Evolutionary conservation across 2,113 vertebrate genomes (phyloP).

Genomic region (Lepus americanus): DNA sequence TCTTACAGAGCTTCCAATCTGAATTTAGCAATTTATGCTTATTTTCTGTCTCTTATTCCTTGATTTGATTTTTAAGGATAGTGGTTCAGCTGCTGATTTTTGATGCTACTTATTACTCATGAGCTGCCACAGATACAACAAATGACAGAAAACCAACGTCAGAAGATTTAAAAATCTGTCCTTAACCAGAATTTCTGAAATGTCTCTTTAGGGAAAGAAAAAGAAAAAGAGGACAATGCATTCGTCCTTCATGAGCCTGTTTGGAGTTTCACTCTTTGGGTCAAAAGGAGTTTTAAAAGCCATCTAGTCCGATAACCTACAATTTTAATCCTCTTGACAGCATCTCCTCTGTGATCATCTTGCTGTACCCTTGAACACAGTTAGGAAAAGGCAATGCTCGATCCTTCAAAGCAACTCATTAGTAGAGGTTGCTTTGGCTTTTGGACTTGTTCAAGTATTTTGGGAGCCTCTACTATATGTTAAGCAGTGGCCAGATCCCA

Average conservation of each 20-base stretch:
- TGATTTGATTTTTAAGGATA: slow-evolving; percentile 54
- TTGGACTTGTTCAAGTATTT: slow-evolving; percentile 40
- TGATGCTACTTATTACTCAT: background rate
- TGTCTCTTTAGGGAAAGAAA: slow-evolving; percentile 50
- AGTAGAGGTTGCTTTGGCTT: background rate
- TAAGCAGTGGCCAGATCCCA: background rate
- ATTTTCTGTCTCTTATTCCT: slow-evolving; percentile 48
- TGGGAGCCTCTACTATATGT: background rate
- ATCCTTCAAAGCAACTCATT: slow-evolving; percentile 29
- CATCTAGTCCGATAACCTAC: background rate
- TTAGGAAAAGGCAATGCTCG: background rate
- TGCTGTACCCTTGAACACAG: background rate
- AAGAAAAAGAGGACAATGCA: background rate
- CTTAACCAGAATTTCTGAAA: slow-evolving; percentile 52
- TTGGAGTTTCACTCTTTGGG: slow-evolving; percentile 50
- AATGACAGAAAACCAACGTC: slow-evolving; percentile 29
- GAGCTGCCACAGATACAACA: background rate
- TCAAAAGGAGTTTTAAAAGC: slow-evolving; percentile 15
- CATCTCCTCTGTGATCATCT: slow-evolving; percentile 53
- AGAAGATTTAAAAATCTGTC: slow-evolving; percentile 19
- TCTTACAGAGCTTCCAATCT: slow-evolving; percentile 12
- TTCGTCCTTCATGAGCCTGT: background rate
- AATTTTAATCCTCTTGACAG: slow-evolving; percentile 49
- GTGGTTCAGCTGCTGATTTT: background rate
- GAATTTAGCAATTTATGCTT: slow-evolving; percentile 20